Conservation (phyloP, 2,888 invertebrate species). For the Ceraclea dissimilis region DNA sequence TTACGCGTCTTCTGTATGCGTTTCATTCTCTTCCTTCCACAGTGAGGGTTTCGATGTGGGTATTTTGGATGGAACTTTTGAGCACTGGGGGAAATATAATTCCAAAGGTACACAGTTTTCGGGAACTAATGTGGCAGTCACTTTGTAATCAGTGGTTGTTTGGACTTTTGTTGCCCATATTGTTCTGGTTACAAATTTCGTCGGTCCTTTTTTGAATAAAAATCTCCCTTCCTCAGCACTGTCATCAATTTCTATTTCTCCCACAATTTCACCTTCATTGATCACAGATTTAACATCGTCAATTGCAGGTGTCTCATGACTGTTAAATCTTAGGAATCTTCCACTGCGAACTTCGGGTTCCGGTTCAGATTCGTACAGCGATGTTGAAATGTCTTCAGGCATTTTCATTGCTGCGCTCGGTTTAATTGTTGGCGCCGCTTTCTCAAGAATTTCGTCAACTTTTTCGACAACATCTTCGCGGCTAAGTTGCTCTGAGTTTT, state of each 20-base stretch:
- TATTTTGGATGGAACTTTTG: conserved; percentile 2
- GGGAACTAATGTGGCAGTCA: conserved; percentile 20
- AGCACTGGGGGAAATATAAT: conserved; percentile 8
- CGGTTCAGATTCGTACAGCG: conserved; percentile 4
- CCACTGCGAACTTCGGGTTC: not conserved
- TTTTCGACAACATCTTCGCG: conserved; percentile 5
- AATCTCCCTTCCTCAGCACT: conserved; percentile 6
- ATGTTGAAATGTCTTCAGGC: not conserved
- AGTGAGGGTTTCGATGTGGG: no score
- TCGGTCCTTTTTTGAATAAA: conserved; percentile 8
- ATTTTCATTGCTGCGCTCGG: conserved; percentile 12
- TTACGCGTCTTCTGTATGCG: no score
- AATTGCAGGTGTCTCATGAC: conserved; percentile 13
- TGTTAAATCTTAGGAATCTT: no score
- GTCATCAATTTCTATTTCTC: not conserved
- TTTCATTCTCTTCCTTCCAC: no score
- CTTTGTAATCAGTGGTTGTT: conserved; percentile 16
- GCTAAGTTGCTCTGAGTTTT: not conserved
- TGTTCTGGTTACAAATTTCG: conserved; percentile 17
- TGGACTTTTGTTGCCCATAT: conserved; percentile 20
- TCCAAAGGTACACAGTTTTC: conserved; percentile 17
- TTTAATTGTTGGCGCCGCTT: conserved; percentile 16
- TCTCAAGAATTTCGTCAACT: conserved; percentile 9
- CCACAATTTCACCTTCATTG: conserved; percentile 11
- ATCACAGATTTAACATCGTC: conserved; percentile 13